These are phyloP conservation scores for Drosophila rhopaloa DNA, from an alignment of 1,140 invertebrate species.

Conservation along the genomic window DNA sequence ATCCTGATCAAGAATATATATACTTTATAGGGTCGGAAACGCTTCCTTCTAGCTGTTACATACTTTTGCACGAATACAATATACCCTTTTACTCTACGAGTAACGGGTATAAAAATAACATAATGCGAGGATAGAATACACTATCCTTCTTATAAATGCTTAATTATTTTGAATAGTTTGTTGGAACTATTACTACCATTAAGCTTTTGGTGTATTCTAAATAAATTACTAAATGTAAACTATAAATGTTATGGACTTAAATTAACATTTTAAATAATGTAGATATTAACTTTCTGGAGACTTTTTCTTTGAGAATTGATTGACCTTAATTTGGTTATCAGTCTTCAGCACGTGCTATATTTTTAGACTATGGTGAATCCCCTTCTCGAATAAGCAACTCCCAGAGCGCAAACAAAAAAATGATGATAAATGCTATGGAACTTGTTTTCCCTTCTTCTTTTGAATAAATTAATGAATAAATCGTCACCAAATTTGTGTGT, in stretches of 20 bases:
- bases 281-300: no score
- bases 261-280: background rate
- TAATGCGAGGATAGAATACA: background rate
- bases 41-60: no score
- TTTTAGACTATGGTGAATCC: constrained; percentile 23
- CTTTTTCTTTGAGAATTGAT: background rate
- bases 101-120: no score
- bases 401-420: constrained; percentile 4
- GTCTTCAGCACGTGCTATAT: constrained; percentile 3
- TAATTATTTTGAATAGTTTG: background rate
- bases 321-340: constrained; percentile 3
- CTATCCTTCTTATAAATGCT: background rate
- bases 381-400: background rate
- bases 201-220: no score
- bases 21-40: no score
- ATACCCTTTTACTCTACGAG: no score
- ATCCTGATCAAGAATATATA: no score
- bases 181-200: no score
- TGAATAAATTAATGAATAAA: constrained; percentile 25
- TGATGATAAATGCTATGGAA: constrained; percentile 28
- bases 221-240: no score
- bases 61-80: no score
- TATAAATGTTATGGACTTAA: no score
- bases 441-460: constrained; percentile 16
- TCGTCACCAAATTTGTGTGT: constrained; percentile 17